Base-by-base conservation (phyloP, 2,888 invertebrate genomes). In the Scaptodrosophila latifasciaeformis region DNA sequence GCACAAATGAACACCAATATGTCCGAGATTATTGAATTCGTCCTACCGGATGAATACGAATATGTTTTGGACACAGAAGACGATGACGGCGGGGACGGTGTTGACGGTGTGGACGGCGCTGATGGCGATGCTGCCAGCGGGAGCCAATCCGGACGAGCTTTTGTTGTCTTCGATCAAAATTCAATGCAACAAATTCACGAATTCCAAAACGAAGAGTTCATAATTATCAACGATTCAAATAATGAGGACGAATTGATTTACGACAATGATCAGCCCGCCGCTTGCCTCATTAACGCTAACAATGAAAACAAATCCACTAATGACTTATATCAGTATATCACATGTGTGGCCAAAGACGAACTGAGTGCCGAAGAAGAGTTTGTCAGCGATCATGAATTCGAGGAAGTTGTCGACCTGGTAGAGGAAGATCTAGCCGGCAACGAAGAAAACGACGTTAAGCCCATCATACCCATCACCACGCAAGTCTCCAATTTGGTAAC, bases 11-110 rank as follows among this genome's bases (percentile, higher is more conserved):
- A n/a, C 15, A 72, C 74, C 21, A 76, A 59, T 45, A 59, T 82
- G 62, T 76, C 76, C n/a, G 82, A 83, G n/a, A 71, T 75, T 21
- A 79, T 82, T 54, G 83, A 82, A 52, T 81, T 75, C 45, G 82
- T 67, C 34, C 27, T 79, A 47, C 59, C 59, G 7, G 49, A 49
- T n/a, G 35, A 71, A 59, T 13, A 27, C 2, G 60, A 67, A 13
- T 54, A 65, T 18, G 68, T 60, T 15, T n/a, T n/a, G n/a, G 55
- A 46, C 6, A 24, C 1, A 12, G 48, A 27, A 40, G 53, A 50
- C 29, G 62, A 45, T 13, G 34, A 13, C 17, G 61, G 54, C 13
- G 56, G 29, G 1, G 62, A 24, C 7, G 57, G n/a, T 3, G 30
- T n/a, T 6, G 34, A 31, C 2, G 29, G 7, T 9, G 48, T 31